phyloP scores from a whole-genome alignment of 2,888 invertebrate species.

The Vanessa cardui region DNA sequence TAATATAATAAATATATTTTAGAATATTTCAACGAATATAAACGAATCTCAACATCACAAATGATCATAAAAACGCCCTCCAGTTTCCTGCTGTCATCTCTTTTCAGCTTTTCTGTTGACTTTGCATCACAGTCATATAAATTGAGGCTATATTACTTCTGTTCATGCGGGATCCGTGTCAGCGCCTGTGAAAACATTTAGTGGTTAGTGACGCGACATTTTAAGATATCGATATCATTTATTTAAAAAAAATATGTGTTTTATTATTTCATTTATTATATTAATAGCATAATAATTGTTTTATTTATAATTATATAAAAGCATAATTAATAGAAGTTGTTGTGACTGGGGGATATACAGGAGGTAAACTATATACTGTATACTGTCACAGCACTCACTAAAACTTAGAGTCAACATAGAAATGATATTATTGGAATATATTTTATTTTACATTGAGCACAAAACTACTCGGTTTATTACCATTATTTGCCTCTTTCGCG shows the following conservation, averaged over 20 bases:
- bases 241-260: neutral
- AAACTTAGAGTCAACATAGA: too few relatives aligned
- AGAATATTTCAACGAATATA: neutral
- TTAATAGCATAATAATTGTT: too few relatives aligned
- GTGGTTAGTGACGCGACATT: neutral
- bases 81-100: slow-evolving; percentile 7
- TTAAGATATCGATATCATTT: neutral
- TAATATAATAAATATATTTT: neutral
- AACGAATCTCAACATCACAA: neutral
- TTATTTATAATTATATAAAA: too few relatives aligned
- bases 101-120: neutral
- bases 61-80: neutral
- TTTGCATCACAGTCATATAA: slow-evolving; percentile 7
- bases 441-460: too few relatives aligned
- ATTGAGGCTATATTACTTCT: slow-evolving; percentile 11
- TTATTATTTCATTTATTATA: too few relatives aligned
- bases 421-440: too few relatives aligned
- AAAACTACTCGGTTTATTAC: too few relatives aligned
- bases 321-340: too few relatives aligned
- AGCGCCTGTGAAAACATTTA: slow-evolving; percentile 18
- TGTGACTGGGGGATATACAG: too few relatives aligned
- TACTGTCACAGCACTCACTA: too few relatives aligned
- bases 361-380: too few relatives aligned
- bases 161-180: slow-evolving; percentile 15
- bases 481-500: too few relatives aligned